Evolutionary conservation across 1,140 invertebrate species (phyloP).

Genomic region (Aphelinus atriplicis): DNA sequence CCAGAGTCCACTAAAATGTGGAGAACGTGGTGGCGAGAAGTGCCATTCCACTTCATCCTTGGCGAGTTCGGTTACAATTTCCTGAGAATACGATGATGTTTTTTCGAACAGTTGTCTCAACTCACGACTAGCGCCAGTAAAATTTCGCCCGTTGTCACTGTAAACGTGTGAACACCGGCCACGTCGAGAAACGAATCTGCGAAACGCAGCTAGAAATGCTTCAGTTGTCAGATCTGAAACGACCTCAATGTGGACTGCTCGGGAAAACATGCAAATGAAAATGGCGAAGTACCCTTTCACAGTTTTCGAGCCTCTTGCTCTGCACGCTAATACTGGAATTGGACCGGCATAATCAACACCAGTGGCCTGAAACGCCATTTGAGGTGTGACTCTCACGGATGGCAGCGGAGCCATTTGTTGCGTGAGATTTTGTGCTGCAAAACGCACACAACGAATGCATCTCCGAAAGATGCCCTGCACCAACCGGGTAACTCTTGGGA

Average conservation of each 20-base stretch:
- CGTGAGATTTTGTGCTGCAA: not conserved
- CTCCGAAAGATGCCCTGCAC: too few species aligned
- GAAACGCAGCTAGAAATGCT: constrained; percentile 42
- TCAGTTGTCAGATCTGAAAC: constrained; percentile 42
- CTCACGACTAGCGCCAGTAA: constrained; percentile 28
- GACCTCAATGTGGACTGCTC: constrained; percentile 50
- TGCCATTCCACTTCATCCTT: constrained; percentile 39
- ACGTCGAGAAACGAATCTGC: constrained; percentile 14
- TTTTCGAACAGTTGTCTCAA: not conserved
- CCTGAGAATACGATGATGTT: not conserved
- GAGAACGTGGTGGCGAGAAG: constrained; percentile 40
- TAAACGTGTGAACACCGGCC: constrained; percentile 8
- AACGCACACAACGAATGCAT: not conserved
- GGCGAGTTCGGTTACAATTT: not conserved
- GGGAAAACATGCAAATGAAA: constrained; percentile 44
- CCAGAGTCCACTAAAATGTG: constrained; percentile 14
- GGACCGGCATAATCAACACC: constrained; percentile 44
- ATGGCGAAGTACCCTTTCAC: constrained; percentile 31
- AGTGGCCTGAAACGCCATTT: constrained; percentile 32
- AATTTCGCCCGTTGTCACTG: constrained; percentile 29
- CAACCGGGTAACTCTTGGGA: not conserved
- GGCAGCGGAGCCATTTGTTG: constrained; percentile 43
- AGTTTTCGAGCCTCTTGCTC: constrained; percentile 8
- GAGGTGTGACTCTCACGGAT: constrained; percentile 21
- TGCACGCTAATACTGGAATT: constrained; percentile 32